phyloP scores from a whole-genome alignment of 2,113 vertebrate genomes.

The Syngnathoides biaculeatus region DNA sequence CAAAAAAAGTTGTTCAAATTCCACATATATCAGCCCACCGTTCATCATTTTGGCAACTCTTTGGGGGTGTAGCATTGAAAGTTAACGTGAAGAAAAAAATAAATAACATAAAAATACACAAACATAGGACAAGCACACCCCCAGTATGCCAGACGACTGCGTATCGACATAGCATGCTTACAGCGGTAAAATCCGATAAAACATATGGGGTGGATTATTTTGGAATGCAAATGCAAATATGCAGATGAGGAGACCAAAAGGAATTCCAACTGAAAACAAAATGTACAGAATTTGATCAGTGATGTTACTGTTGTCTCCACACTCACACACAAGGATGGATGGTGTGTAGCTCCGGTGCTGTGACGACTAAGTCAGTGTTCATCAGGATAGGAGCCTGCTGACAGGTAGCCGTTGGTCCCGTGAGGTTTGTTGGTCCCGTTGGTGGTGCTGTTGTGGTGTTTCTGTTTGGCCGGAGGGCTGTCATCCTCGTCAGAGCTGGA shows the following conservation, averaged over 20 bases:
- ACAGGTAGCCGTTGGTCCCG: slow-evolving; percentile 90
- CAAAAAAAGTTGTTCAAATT: slow-evolving; percentile 49
- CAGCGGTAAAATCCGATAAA: slow-evolving; percentile 72
- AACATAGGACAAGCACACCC: slow-evolving; percentile 77
- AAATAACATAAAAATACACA: slow-evolving; percentile 83
- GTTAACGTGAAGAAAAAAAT: slow-evolving; percentile 62
- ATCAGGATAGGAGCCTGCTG: slow-evolving; percentile 74
- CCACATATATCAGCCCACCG: slow-evolving; percentile 33
- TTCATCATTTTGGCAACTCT: slow-evolving; percentile 53
- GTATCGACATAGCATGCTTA: slow-evolving; percentile 84
- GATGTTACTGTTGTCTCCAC: slow-evolving; percentile 71
- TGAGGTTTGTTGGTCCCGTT: slow-evolving; percentile 86
- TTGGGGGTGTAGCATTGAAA: slow-evolving; percentile 63
- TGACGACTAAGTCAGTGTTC: slow-evolving; percentile 80
- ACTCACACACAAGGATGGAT: slow-evolving; percentile 48
- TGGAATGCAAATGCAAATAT: slow-evolving; percentile 61
- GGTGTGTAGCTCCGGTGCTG: slow-evolving; percentile 49
- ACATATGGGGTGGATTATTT: slow-evolving; percentile 76
- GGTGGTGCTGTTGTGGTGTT: slow-evolving; percentile 77
- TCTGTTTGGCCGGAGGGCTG: slow-evolving; percentile 74
- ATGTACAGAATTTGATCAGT: slow-evolving; percentile 75
- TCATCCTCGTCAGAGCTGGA: slow-evolving; percentile 96
- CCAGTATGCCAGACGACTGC: slow-evolving; percentile 78
- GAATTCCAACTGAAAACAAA: slow-evolving; percentile 21
- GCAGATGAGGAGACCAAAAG: slow-evolving; percentile 46